phyloP scores from a whole-genome alignment of 2,113 vertebrate genomes.

The Barbus barbus region DNA sequence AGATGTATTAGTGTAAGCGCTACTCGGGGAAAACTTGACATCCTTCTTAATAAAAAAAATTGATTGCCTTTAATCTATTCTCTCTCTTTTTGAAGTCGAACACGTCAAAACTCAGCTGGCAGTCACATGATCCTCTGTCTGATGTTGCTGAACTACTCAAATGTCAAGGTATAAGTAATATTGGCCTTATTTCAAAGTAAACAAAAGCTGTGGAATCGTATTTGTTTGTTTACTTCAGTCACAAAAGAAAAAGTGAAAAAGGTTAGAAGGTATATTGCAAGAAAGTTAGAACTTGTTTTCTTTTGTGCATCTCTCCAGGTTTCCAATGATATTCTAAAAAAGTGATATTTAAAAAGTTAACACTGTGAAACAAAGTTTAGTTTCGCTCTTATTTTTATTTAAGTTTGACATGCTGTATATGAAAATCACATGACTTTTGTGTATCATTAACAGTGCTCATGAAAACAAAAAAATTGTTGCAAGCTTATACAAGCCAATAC shows the following conservation, averaged over 20 bases:
- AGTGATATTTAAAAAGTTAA: too few species aligned
- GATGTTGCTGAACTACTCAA: neutral
- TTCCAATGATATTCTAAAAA: neutral
- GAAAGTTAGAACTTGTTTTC: neutral
- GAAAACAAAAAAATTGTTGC: neutral
- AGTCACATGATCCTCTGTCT: neutral
- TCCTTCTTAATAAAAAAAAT: constrained; percentile 13
- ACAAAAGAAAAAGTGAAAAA: too few species aligned
- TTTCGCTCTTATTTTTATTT: too few species aligned
- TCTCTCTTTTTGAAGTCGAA: neutral
- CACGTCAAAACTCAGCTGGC: neutral
- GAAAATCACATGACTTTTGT: too few species aligned
- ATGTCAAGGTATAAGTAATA: neutral
- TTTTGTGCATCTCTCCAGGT: neutral
- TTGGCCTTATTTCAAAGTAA: neutral
- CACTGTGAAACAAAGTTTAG: too few species aligned
- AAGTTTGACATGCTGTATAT: too few species aligned
- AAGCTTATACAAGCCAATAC: neutral
- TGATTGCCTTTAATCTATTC: constrained; percentile 21
- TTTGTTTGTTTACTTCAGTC: too few species aligned
- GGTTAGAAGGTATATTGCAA: neutral
- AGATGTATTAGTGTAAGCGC: constrained; percentile 4
- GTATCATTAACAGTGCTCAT: too few species aligned
- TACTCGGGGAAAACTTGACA: constrained; percentile 7
- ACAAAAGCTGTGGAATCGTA: neutral